Evolutionary conservation across 1,140 invertebrate genomes (phyloP).

Genomic region (Gonatopus flavifemur): DNA sequence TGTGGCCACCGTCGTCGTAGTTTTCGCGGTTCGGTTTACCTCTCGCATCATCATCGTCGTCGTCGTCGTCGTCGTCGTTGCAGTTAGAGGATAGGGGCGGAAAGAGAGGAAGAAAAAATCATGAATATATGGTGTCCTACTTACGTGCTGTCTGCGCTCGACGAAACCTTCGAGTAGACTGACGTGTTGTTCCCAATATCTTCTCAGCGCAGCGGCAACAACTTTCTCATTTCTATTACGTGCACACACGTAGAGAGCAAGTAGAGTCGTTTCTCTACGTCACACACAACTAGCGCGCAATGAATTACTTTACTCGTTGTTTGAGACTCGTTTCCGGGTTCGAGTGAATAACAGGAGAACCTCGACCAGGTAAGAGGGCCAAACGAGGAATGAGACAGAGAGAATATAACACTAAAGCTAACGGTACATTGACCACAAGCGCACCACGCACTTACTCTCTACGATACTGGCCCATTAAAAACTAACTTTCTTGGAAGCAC

Average conservation of each 20-base stretch:
- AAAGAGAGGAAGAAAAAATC: not conserved
- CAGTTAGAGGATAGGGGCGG: not conserved
- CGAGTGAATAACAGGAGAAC: conserved; percentile 21
- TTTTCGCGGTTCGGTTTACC: conserved; percentile 14
- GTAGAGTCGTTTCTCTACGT: not conserved
- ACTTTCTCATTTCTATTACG: conserved; percentile 51
- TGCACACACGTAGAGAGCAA: no score
- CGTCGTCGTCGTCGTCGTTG: no score
- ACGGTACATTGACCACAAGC: conserved; percentile 38
- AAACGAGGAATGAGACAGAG: conserved; percentile 36
- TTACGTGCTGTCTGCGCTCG: conserved; percentile 23
- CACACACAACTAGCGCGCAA: conserved; percentile 15
- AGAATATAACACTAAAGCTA: conserved; percentile 40
- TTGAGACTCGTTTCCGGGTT: conserved; percentile 33
- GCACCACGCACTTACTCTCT: no score
- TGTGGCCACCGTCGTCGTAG: conserved; percentile 48
- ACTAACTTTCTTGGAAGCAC: no score
- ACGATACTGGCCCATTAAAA: no score
- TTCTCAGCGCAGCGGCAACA: conserved; percentile 30
- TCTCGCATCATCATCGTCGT: no score
- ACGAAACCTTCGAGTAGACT: conserved; percentile 24
- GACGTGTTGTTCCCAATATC: conserved; percentile 30
- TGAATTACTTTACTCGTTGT: no score
- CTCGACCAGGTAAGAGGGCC: conserved; percentile 23
- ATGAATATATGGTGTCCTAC: conserved; percentile 14